Conservation (phyloP, 2,888 invertebrate genomes). For the Agrypnus murinus region DNA sequence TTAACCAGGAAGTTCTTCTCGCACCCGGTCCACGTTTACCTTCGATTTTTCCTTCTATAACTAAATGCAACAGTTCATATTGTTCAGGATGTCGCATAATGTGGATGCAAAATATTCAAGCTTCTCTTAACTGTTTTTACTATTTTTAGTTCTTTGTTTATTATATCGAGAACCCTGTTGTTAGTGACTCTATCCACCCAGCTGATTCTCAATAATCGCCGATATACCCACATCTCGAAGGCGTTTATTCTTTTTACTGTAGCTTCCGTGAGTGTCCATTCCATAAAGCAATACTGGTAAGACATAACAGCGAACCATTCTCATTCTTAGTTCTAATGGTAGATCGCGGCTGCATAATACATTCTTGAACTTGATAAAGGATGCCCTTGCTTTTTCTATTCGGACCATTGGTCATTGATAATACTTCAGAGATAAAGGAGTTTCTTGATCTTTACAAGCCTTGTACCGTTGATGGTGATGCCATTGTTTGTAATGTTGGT, state of each 20-base stretch:
- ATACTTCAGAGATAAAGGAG: no score
- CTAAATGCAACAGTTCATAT: neutral
- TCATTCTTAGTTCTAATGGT: neutral
- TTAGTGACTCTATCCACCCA: neutral
- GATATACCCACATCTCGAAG: neutral
- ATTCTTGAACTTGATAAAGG: no score
- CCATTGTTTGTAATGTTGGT: no score
- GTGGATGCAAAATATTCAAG: conserved; percentile 11
- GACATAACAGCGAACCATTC: neutral
- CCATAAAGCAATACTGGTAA: neutral
- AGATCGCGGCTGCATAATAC: no score
- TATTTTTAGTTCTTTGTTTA: no score
- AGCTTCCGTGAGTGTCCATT: no score
- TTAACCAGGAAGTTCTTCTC: neutral
- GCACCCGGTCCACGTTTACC: neutral
- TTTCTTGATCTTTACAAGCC: no score
- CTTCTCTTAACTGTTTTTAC: neutral
- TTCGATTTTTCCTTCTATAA: no score
- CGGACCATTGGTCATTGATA: no score
- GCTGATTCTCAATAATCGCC: conserved; percentile 1
- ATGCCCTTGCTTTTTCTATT: no score
- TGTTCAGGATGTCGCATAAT: conserved; percentile 10
- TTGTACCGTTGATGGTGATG: no score
- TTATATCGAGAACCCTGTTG: no score
- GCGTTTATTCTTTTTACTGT: neutral